Conservation (phyloP, 2,113 vertebrate species). For the Pungitius pungitius region DNA sequence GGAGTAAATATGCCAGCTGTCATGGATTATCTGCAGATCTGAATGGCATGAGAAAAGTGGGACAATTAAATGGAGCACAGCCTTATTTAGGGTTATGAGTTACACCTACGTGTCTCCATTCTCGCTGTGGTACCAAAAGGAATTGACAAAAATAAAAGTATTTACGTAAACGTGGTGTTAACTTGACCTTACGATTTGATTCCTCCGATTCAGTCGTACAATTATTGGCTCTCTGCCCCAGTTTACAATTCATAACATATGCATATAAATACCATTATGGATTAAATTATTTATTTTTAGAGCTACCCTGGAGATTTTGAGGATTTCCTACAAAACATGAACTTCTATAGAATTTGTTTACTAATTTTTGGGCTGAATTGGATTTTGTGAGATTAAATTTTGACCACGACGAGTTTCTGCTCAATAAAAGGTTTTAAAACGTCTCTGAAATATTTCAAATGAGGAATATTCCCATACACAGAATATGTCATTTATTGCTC, state of each 20-base stretch:
- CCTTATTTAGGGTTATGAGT: background rate
- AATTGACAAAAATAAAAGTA: background rate
- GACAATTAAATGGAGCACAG: background rate
- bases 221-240: background rate
- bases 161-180: background rate
- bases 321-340: background rate
- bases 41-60: background rate
- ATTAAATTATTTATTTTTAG: background rate
- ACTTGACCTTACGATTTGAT: background rate
- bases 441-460: background rate
- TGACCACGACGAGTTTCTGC: background rate
- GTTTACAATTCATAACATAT: background rate
- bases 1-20: background rate
- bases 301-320: background rate
- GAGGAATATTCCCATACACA: background rate
- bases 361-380: too few relatives aligned
- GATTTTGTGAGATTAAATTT: background rate
- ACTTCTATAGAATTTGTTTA: too few relatives aligned
- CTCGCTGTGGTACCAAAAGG: background rate
- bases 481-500: background rate
- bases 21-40: too few relatives aligned
- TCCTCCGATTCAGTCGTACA: background rate
- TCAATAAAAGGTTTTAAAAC: background rate
- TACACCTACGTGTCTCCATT: background rate
- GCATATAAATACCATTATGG: background rate